Conservation (phyloP, 2,888 invertebrate genomes). For the Amblyjoppa fuscipennis region DNA sequence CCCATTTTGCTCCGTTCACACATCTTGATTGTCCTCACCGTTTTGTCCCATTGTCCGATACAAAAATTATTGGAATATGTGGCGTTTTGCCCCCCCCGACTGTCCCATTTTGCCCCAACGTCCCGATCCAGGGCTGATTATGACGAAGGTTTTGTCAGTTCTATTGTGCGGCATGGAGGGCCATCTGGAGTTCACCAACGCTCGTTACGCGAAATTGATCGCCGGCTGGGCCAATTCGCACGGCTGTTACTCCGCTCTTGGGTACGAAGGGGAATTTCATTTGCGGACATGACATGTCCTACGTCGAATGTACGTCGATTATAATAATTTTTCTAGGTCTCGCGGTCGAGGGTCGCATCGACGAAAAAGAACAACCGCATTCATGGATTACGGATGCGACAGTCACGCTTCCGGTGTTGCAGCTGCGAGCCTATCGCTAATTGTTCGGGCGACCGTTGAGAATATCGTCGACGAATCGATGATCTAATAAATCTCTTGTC, state of each 20-base stretch:
- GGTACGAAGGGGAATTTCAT: constrained; percentile 68
- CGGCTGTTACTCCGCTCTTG: constrained; percentile 82
- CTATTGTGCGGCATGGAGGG: constrained; percentile 86
- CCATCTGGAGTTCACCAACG: constrained; percentile 83
- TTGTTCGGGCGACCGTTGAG: constrained; percentile 78
- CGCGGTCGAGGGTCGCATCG: constrained; percentile 35
- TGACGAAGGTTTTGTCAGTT: constrained; percentile 78
- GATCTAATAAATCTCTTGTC: background rate
- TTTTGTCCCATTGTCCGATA: too few relatives aligned
- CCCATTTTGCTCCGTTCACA: too few relatives aligned
- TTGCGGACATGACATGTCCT: background rate
- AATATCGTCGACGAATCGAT: constrained; percentile 52
- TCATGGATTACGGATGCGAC: constrained; percentile 83
- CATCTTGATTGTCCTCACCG: too few relatives aligned
- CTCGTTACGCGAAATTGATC: constrained; percentile 81
- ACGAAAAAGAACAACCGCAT: constrained; percentile 75
- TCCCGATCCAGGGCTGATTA: too few relatives aligned
- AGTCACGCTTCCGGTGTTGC: constrained; percentile 85
- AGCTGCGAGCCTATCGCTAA: constrained; percentile 82
- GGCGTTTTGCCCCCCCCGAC: too few relatives aligned
- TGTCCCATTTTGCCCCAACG: background rate
- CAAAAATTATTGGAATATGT: too few relatives aligned
- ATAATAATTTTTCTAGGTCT: constrained; percentile 50
- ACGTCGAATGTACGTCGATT: background rate
- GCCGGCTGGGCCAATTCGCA: constrained; percentile 83